Base-by-base conservation (phyloP, 2,797 vertebrate genomes). In the Sebastes elongatus region DNA sequence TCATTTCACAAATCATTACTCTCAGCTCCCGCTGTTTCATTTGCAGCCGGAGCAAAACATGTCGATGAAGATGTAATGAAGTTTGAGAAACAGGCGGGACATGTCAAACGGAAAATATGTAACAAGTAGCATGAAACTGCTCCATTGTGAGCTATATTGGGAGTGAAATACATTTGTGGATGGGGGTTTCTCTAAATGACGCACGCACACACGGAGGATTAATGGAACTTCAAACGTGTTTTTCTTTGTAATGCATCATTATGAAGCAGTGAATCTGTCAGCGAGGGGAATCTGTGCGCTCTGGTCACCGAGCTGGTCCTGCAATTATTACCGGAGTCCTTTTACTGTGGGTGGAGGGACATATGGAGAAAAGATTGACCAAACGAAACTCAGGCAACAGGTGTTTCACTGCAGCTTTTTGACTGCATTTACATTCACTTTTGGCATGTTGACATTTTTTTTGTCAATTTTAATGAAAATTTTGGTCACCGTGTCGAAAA, bases 191-290 rank as follows among this genome's bases (percentile, higher is more conserved):
- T 92, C 80, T 76, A 86, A 94, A 92, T 90, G 92, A 94, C 83
- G 76, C 86, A 83, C 70, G 59, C 64, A 82, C 80, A 80, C 72
- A 71, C 28, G 16, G 57, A 86, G 88, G 91, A 94, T 92, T 89
- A 91, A 94, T 93, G 91, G 80, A 88, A 93, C 88, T 93, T 94
- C 89, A 92, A 87, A 92, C 67, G 62, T 94, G 92, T 94, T 95
- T 95, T 94, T 87, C 93, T 95, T 91, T 87, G 88, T 80, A 84
- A 92, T 93, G 85, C 89, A 88, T 95, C 92, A 89, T 95, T 93
- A 91, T 89, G 86, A 90, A 88, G 86, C 87, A 84, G 85, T 94
- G 93, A 94, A 95, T 94, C 94, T 94, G 94, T 95, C 94, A 93
- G 84, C 82, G 62, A 64, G 69, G 59, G 64, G 80, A 84, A 89